phyloP scores from a whole-genome alignment of 1,140 invertebrate genomes.

The Zelostemma sp. region DNA sequence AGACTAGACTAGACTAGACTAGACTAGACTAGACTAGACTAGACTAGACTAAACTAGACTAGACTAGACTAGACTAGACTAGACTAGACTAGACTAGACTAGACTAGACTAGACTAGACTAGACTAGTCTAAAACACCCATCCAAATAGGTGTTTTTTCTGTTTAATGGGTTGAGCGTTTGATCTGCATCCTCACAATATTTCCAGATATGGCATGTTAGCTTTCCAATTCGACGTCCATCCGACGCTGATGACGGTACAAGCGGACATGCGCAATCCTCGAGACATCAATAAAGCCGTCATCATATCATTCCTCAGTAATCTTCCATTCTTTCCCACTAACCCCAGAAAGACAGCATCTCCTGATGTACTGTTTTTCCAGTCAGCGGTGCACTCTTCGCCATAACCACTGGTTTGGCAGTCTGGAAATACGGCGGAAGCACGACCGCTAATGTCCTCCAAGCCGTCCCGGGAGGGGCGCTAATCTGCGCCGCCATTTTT shows the following conservation, averaged over 20 bases:
- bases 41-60: too few species aligned
- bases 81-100: constrained; percentile 18
- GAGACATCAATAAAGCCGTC: constrained; percentile 75
- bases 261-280: constrained; percentile 81
- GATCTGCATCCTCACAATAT: too few species aligned
- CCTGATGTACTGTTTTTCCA: too few species aligned
- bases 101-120: too few species aligned
- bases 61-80: too few species aligned
- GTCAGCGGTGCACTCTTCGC: constrained; percentile 75
- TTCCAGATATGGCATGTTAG: constrained; percentile 62
- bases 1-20: too few species aligned
- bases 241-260: constrained; percentile 83
- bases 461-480: constrained; percentile 74
- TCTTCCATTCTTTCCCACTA: too few species aligned
- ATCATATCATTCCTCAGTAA: constrained; percentile 75
- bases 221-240: constrained; percentile 82
- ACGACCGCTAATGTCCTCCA: constrained; percentile 70
- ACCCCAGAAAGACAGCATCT: too few species aligned
- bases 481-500: constrained; percentile 75
- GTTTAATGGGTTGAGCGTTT: too few species aligned
- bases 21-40: too few species aligned
- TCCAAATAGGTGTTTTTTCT: too few species aligned
- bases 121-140: too few species aligned
- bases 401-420: constrained; percentile 74
- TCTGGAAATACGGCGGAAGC: constrained; percentile 73